Conservation (phyloP, 2,797 vertebrate species). For the Dicrostonyx torquatus region DNA sequence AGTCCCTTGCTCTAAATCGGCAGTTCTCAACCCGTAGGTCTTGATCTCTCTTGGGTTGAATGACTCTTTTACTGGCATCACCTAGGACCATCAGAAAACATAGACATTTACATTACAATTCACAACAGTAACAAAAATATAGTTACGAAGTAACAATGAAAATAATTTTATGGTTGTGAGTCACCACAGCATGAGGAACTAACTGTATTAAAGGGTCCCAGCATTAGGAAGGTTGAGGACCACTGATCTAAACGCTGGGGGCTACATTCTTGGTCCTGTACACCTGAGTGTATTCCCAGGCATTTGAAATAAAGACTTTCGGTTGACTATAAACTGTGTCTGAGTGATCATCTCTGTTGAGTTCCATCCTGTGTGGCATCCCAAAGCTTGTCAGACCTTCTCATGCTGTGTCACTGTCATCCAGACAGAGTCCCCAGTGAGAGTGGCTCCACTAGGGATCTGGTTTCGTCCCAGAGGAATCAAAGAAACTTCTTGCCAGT, state of each 20-base stretch:
- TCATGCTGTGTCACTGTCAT: neutral
- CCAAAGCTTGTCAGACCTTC: neutral
- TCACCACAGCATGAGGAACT: neutral
- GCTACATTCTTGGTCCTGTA: neutral
- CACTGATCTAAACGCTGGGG: neutral
- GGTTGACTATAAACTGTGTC: neutral
- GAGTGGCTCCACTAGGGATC: neutral
- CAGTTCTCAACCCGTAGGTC: neutral
- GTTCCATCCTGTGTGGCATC: neutral
- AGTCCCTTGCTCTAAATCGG: neutral
- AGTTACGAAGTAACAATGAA: no score
- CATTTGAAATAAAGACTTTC: neutral
- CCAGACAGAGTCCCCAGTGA: neutral
- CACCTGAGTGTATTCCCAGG: neutral
- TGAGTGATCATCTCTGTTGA: neutral
- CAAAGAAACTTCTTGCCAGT: neutral
- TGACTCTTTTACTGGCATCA: neutral
- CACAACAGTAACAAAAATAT: neutral
- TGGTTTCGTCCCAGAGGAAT: neutral
- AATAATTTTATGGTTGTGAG: neutral
- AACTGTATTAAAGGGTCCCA: neutral
- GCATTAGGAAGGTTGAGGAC: neutral
- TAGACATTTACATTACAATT: neutral
- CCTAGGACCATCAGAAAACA: neutral
- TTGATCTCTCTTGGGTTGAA: neutral